Evolutionary conservation across 2,888 invertebrate species (phyloP), one percentile per base, ranked within the genome.

Genomic region (Malachius bipustulatus): DNA sequence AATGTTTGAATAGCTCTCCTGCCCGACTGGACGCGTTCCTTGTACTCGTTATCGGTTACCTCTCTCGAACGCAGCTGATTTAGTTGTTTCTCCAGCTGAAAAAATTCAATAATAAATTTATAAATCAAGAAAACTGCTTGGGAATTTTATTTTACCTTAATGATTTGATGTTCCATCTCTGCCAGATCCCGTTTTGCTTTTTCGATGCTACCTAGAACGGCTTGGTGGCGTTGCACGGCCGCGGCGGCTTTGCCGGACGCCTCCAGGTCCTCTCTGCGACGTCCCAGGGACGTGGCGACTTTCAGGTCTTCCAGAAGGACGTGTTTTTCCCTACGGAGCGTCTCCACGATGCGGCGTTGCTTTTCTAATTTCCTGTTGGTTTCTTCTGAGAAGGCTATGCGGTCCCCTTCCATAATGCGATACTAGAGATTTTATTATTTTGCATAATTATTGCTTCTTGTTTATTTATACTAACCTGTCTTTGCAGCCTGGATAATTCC

Each of bases 321-420:
- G 6, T 71, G 69, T 41, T 76, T 68, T 46, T 82, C 81, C 12
- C 63, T 59, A 45, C 70, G 70, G 19, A 82, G 62, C 4, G 67
- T 69, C 13, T 62, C 62, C 41, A 81, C 72, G 44, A 77, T 70
- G 49, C 69, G 72, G 47, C 70, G 65, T 55, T 79, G 77, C 55
- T 73, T 73, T 34, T 71, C 65, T 14, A 78, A 61, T 41, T 77
- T 72, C 4, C 75, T 71, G 47, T 74, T 74, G 14, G 75, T 75
- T 51, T 82, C 79, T 51, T 75, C 77, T 35, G 71, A 70, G 51
- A 82, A 83, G 0, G 75, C 70, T 8, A 71, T 66, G 2, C 82
- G 67, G 56, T 85, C 83, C 40, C 79, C 75, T 57, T 88, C 84
- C 82, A 87, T 84, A 47, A 84, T 79, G 11, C 84, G 70, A 55